Base-by-base conservation (phyloP, 1,140 invertebrate genomes). In the Elysia chlorotica region DNA sequence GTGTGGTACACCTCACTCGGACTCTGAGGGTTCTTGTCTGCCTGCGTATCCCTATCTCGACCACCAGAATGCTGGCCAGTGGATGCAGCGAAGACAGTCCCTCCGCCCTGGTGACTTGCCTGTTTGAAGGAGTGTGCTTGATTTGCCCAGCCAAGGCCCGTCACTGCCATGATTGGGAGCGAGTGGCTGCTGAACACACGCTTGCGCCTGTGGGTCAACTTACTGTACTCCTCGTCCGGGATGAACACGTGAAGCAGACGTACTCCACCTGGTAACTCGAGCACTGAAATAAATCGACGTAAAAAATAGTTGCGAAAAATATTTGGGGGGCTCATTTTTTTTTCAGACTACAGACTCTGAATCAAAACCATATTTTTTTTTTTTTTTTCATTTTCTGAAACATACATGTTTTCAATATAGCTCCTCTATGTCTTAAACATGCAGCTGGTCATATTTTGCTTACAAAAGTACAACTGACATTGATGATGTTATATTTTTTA, bases 181-280 rank as follows among this genome's bases (percentile, higher is more conserved):
- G 35, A 61, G 56, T 17, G 10, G 30, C 6, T 33, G 25, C 38
- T 56, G 37, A 48, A 65, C 25, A 14, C 62, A 48, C 61, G 62
- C 59, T 71, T 68, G 56, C 31, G 76, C 57, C 23, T n/a, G 30
- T 71, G 37, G 28, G 37, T 38, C 25, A 71, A 38, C 0, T 59
- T n/a, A 14, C 38, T 30, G 69, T 67, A 77, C 38, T 83, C 81
- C 5, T 80, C 76, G 23, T 62, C 28, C n/a, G 74, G 78, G 28
- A 81, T 21, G 57, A 73, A 83, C 28, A 82, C 71, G 36, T 70
- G 76, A 2, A 82, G 62, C 19, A 83, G 66, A 14, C 79, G 66
- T 0, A 83, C 74, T 21, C 79, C 76, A 10, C 69, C 70, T 19
- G 82, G 80, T 17, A 81, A 62, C 14, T 78, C 76, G 63, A 75